phyloP scores from a whole-genome alignment of 2,113 vertebrate genomes.

The Shinisaurus crocodilurus region DNA sequence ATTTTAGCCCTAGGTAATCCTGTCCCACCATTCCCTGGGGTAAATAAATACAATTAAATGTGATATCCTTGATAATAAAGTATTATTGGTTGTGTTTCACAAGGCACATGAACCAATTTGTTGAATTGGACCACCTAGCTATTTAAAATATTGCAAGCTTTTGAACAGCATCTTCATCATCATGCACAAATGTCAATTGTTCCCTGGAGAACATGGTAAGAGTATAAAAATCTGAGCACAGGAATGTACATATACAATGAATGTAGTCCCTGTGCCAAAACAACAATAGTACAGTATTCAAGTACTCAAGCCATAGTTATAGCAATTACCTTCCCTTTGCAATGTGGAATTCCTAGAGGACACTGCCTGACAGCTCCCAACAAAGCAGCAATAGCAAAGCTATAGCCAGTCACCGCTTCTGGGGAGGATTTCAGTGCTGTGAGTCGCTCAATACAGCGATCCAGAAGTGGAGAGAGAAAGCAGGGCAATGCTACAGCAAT shows the following conservation, averaged over 20 bases:
- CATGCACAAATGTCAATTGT: background rate
- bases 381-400: constrained; percentile 89
- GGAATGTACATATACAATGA: background rate
- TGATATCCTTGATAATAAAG: background rate
- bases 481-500: constrained; percentile 86
- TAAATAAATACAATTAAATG: background rate
- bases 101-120: background rate
- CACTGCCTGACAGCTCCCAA: constrained; percentile 88
- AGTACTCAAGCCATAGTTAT: background rate
- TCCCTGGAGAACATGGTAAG: background rate
- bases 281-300: background rate
- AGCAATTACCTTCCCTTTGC: constrained; percentile 86
- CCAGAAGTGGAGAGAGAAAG: constrained; percentile 82
- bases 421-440: constrained; percentile 84
- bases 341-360: constrained; percentile 91
- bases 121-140: background rate
- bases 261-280: background rate
- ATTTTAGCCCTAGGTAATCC: too few relatives aligned
- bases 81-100: background rate
- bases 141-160: background rate
- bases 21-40: background rate
- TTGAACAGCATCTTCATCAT: background rate
- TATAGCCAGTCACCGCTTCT: constrained; percentile 90
- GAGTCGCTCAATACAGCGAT: constrained; percentile 88
- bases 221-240: background rate